Percentiles rank a stretch among this genome's conserved stretches.
Evolutionary conservation across 2,797 vertebrate species (phyloP).

Genomic region (Macropodus opercularis): DNA sequence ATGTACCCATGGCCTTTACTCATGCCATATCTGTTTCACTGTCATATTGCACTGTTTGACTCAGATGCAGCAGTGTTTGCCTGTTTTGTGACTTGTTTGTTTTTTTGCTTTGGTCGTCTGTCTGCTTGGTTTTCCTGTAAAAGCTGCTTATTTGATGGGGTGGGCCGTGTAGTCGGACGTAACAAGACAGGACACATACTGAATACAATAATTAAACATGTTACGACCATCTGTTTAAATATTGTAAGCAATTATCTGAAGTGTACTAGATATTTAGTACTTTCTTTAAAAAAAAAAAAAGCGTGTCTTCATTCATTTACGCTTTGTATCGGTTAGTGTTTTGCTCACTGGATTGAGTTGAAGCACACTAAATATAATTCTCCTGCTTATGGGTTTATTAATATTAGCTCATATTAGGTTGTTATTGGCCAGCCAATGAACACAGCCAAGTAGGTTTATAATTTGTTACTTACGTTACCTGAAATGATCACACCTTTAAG

Average conservation of each 20-base stretch:
- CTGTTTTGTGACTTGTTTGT: conserved; percentile 64
- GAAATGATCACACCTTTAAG: not conserved
- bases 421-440: not conserved
- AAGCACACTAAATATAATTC: not conserved
- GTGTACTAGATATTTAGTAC: not conserved
- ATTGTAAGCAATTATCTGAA: not conserved
- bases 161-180: conserved; percentile 46
- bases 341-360: not conserved
- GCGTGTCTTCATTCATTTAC: too few species aligned
- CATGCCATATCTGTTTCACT: conserved; percentile 23
- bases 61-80: conserved; percentile 54
- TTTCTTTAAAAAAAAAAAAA: too few species aligned
- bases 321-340: not conserved
- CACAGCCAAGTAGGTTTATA: not conserved
- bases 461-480: not conserved
- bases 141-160: conserved; percentile 44
- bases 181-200: conserved; percentile 7
- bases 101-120: conserved; percentile 26
- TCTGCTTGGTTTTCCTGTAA: conserved; percentile 45
- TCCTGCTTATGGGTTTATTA: not conserved
- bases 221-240: conserved; percentile 1
- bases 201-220: not conserved
- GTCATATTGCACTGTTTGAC: conserved; percentile 8
- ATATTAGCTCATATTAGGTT: not conserved
- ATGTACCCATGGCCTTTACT: conserved; percentile 7